These are phyloP conservation scores for Conomelus anceps DNA, from an alignment of 2,888 invertebrate genomes.

Conservation along the genomic window DNA sequence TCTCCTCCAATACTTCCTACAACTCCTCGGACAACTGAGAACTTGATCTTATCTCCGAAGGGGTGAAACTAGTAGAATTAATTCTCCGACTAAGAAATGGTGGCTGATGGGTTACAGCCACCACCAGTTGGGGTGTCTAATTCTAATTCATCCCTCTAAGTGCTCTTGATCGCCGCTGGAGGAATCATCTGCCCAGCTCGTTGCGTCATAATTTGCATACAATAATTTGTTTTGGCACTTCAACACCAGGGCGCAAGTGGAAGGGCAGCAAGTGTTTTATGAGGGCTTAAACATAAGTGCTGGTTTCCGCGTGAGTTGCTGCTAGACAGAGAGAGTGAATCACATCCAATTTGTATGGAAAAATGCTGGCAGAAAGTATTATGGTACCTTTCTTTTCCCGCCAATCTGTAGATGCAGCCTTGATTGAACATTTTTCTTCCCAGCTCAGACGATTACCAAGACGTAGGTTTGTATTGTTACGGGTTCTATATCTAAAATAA, in stretches of 20 bases:
- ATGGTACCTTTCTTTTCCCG: neutral
- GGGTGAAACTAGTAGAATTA: neutral
- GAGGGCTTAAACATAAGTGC: neutral
- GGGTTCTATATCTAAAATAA: too few species aligned
- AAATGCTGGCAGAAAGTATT: neutral
- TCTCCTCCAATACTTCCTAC: too few species aligned
- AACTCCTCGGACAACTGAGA: too few species aligned
- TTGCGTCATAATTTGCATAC: neutral
- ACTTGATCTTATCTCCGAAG: too few species aligned
- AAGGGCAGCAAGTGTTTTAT: neutral
- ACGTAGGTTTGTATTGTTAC: too few species aligned
- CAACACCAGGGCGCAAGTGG: neutral
- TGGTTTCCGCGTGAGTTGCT: neutral
- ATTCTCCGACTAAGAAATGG: neutral
- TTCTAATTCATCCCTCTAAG: neutral
- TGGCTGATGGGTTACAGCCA: neutral
- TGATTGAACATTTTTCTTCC: neutral
- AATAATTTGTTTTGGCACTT: neutral
- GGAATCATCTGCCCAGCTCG: neutral
- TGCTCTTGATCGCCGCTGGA: neutral
- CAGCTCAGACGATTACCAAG: too few species aligned
- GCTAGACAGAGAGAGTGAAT: neutral
- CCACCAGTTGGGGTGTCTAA: neutral
- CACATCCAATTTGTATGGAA: neutral
- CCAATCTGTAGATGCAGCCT: neutral